Evolutionary conservation across 2,888 invertebrate genomes (phyloP), one percentile per base, ranked within the genome.

Genomic region (Megalurothrips usitatus): DNA sequence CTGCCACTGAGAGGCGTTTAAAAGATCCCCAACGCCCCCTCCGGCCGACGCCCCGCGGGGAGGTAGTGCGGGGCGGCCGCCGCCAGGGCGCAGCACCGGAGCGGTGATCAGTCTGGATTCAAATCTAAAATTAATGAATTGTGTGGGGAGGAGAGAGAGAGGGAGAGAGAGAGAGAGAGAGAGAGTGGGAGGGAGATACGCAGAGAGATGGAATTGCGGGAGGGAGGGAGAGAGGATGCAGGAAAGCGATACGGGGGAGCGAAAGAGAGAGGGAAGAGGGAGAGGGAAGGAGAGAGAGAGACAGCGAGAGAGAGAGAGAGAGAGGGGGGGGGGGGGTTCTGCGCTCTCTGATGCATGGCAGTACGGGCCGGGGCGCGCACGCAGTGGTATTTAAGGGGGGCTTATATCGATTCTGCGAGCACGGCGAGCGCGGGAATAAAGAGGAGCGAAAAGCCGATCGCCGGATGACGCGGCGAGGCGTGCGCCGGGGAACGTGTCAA

Each of bases 1-100:
- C 68, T 75, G 68, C 68, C 68, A 75, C 68, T 26, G 68, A 75
- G 68, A 75, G 68, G 68, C 68, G 68, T 75, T 75, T 75, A 75
- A 75, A 75, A 75, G 68, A 75, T 75, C 68, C 68, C 68, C 68
- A 26, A 58, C 58, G 68, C 68, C 23, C 34, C 23, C 68, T 43
- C 34, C 34, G 34, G 3, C 34, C 6, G 34, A 43, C 34, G 34
- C 34, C 34, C 34, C 34, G 49, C 52, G 2, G 6, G 34, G 34
- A 43, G 34, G 34, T 4, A 43, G 34, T 43, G 34, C 58, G 58
- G 14, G 14, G 19, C 58, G 14, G 52, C 52, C 19, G 52, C 52
- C 52, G 12, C 52, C 52, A 19, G 6, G 34, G 34, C 34, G 34
- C 34, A 43, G 58, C 58, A 58, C 58, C 11, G 9, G 26, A 0